A percentile compares a stretch with the other conserved stretches of the same genome.
phyloP scores from a whole-genome alignment of 2,797 vertebrate species.

The Schizopygopsis malacanthus region DNA sequence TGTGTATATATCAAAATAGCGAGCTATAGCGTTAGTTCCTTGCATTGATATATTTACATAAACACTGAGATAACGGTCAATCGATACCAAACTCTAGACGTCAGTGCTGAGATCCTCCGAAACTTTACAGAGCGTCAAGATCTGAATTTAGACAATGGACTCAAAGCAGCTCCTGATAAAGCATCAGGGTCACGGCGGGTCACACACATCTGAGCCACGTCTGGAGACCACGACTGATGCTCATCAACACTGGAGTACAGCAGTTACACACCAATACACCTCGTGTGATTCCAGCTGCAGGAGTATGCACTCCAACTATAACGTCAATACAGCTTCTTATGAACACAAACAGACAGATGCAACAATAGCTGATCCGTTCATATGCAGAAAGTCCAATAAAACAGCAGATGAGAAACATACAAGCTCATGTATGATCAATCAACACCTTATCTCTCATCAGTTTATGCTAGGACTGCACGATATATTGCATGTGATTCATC shows the following conservation, averaged over 20 bases:
- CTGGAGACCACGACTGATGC: neutral
- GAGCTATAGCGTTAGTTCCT: too few relatives aligned
- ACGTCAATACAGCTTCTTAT: neutral
- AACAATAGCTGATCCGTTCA: neutral
- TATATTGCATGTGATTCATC: too few relatives aligned
- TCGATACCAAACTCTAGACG: neutral
- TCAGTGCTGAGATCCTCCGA: neutral
- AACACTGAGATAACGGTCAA: neutral
- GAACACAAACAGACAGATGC: neutral
- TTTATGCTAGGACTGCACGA: too few relatives aligned
- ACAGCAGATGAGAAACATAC: neutral
- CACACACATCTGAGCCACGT: neutral
- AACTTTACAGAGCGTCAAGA: neutral
- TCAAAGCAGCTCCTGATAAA: neutral
- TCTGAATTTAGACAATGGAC: neutral
- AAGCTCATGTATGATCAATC: neutral
- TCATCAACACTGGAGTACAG: neutral
- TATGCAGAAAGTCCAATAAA: neutral
- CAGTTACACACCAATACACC: neutral
- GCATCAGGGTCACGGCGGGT: neutral
- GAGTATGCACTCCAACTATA: neutral
- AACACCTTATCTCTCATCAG: neutral
- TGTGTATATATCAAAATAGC: too few relatives aligned
- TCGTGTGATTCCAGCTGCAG: too few relatives aligned
- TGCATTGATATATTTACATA: neutral